phyloP scores from a whole-genome alignment of 2,888 invertebrate species.

The Helobdella robusta region DNA sequence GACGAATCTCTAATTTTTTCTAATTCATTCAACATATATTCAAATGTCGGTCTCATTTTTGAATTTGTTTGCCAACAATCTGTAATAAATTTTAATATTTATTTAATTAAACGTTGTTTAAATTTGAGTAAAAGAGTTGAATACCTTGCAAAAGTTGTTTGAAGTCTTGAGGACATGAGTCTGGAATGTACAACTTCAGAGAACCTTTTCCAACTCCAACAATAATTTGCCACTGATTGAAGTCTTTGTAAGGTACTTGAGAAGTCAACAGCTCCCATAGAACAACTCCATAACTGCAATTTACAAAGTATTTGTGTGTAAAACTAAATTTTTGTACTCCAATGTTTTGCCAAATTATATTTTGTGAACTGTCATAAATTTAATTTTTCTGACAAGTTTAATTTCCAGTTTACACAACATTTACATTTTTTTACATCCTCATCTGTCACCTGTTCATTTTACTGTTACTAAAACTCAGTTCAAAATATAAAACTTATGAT shows the following conservation, averaged over 20 bases:
- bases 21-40: not conserved
- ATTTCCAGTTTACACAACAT: too few relatives aligned
- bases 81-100: not conserved
- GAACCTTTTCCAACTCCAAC: slow-evolving; percentile 21
- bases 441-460: too few relatives aligned
- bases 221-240: slow-evolving; percentile 23
- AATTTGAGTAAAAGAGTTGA: too few relatives aligned
- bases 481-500: too few relatives aligned
- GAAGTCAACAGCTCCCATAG: slow-evolving; percentile 27
- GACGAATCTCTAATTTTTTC: not conserved
- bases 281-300: slow-evolving; percentile 25
- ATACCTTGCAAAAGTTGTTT: slow-evolving; percentile 14
- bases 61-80: slow-evolving; percentile 17
- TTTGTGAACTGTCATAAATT: too few relatives aligned
- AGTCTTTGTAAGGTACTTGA: slow-evolving; percentile 25
- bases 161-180: slow-evolving; percentile 20
- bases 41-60: slow-evolving; percentile 11
- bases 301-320: too few relatives aligned
- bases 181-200: slow-evolving; percentile 14
- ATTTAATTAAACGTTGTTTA: too few relatives aligned
- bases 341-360: too few relatives aligned
- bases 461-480: too few relatives aligned
- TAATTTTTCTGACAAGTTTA: too few relatives aligned
- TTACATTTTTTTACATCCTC: too few relatives aligned
- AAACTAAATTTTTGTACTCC: too few relatives aligned